Evolutionary conservation across 92 coral and sea anemone species (phyloP).

Genomic region (Palythoa grandiflora): DNA sequence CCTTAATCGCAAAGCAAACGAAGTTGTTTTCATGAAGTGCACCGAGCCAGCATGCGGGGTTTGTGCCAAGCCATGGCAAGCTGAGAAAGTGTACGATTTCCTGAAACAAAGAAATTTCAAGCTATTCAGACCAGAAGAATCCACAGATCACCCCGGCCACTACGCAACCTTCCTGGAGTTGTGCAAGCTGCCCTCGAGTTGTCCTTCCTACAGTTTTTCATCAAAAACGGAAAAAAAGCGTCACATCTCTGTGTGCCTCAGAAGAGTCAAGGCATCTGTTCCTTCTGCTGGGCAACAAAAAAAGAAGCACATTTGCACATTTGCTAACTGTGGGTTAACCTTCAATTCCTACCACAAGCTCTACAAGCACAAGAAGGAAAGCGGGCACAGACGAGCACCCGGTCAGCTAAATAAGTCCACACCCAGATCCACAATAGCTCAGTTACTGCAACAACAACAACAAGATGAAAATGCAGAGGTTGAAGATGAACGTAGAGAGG

Average conservation of each 20-base stretch:
- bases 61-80: conserved; percentile 47
- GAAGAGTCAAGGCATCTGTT: background rate
- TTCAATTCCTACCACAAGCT: conserved; percentile 52
- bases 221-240: conserved; percentile 25
- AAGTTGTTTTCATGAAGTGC: conserved; percentile 57
- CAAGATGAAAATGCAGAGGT: background rate
- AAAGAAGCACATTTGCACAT: too few species aligned
- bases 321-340: conserved; percentile 33
- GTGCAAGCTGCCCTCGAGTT: background rate
- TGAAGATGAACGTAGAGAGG: background rate
- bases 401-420: conserved; percentile 9
- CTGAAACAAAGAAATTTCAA: conserved; percentile 15
- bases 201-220: conserved; percentile 13
- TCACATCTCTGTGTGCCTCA: conserved; percentile 33
- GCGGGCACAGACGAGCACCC: conserved; percentile 31
- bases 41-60: conserved; percentile 17
- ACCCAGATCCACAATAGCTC: background rate
- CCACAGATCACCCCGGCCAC: background rate
- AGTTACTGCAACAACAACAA: background rate
- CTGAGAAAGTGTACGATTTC: background rate
- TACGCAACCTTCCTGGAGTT: background rate
- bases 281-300: too few species aligned
- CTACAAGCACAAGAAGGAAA: conserved; percentile 31
- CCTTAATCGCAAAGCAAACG: conserved; percentile 48
- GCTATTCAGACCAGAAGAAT: conserved; percentile 33